These are phyloP conservation scores for Oligia strigilis DNA, from an alignment of 2,888 invertebrate genomes.

Conservation along the genomic window DNA sequence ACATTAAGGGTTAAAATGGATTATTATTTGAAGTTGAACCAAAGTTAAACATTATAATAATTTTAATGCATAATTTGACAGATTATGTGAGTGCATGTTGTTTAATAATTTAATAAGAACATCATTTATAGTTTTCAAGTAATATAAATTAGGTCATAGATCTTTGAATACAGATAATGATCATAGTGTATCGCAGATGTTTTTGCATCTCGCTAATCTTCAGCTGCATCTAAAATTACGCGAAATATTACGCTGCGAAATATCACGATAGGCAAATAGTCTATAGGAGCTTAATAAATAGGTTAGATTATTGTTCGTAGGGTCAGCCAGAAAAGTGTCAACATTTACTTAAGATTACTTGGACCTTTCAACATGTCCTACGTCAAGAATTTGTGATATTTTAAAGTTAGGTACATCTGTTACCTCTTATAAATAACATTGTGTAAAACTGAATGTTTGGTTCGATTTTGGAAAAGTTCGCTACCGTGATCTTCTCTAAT, in stretches of 20 bases:
- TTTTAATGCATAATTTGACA: constrained; percentile 6
- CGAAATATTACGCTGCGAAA: no score
- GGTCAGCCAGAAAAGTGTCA: no score
- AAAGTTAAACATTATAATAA: constrained; percentile 7
- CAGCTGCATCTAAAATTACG: neutral
- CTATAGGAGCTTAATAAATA: no score
- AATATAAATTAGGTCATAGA: neutral
- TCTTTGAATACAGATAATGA: neutral
- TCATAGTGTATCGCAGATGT: neutral
- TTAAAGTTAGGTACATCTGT: neutral
- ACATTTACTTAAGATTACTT: no score
- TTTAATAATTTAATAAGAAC: neutral
- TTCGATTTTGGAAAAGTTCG: neutral
- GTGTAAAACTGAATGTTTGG: neutral
- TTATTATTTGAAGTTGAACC: constrained; percentile 2
- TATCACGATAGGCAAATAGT: neutral
- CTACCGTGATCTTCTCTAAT: neutral
- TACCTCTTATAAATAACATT: neutral
- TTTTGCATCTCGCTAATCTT: neutral
- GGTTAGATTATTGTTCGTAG: no score
- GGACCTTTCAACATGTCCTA: neutral
- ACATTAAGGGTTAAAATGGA: neutral
- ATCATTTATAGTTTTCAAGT: neutral
- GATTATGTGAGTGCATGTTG: neutral
- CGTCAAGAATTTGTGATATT: neutral